Conservation (phyloP, 2,888 invertebrate species). For the Hydroisotoma schaefferi region DNA sequence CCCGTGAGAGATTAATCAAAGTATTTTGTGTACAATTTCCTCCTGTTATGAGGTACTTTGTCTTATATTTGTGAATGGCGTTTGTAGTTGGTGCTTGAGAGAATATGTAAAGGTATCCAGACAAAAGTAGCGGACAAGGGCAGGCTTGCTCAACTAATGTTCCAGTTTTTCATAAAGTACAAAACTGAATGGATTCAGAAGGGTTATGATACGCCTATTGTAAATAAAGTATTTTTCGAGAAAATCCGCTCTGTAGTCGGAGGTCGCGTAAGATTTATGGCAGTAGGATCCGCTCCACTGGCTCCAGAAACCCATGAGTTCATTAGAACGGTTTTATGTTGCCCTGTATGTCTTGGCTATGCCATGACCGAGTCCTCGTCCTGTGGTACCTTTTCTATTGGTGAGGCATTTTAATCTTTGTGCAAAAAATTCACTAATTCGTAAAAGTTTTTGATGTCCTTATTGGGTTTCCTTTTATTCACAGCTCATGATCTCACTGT, state of each 20-base stretch:
- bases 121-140: conserved; percentile 86
- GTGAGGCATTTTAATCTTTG: conserved; percentile 23
- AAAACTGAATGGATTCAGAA: conserved; percentile 79
- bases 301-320: conserved; percentile 93
- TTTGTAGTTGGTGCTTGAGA: conserved; percentile 84
- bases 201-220: conserved; percentile 72
- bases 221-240: conserved; percentile 56
- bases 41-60: no score
- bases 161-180: conserved; percentile 91
- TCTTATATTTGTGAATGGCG: no score
- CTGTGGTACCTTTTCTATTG: conserved; percentile 60
- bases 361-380: conserved; percentile 96
- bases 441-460: neutral
- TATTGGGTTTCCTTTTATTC: no score
- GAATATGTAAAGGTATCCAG: conserved; percentile 94
- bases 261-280: conserved; percentile 68
- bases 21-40: conserved; percentile 3
- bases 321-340: conserved; percentile 85
- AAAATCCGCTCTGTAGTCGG: conserved; percentile 74
- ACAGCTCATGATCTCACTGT: conserved; percentile 64
- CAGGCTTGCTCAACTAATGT: conserved; percentile 73
- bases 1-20: conserved; percentile 62
- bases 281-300: conserved; percentile 79
- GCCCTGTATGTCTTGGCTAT: conserved; percentile 87
- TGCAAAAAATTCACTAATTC: neutral